Base-by-base conservation (phyloP, 1,140 invertebrate species). In the Monochamus saltuarius region DNA sequence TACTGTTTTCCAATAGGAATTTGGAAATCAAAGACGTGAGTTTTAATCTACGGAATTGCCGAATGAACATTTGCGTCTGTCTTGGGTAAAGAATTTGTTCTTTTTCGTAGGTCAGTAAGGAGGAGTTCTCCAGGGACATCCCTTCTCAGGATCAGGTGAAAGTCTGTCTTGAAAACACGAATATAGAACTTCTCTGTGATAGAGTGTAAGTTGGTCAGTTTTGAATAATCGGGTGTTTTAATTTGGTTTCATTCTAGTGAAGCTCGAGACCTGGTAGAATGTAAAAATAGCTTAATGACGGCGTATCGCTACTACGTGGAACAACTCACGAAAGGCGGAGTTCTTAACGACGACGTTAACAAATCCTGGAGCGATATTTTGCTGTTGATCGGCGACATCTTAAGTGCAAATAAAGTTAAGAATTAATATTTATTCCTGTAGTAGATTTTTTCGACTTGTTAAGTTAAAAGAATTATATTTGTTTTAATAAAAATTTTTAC, bases 1-100 rank as follows among this genome's bases (percentile, higher is more conserved):
- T 77, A 35, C 66, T 77, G 39, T 77, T 77, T 64, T 69, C 63
- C 49, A 72, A 71, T 61, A 64, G 65, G 6, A 39, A 67, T 17
- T 43, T 75, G 9, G 17, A 59, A 10, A 51, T 74, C 36, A 51
- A 68, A 62, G 14, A 68, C 37, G 70, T 75, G 64, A 55, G 57
- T 45, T 17, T 16, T 50, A 8, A 19, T 45, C 17, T 10, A 40
- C n/a, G 8, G 1, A 13, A 16, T 11, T 2, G 22, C 7, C 7
- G 8, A 7, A 7, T 9, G 7, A 34, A 19, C 11, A 43, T 53
- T 55, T 9, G 8, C 11, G 17, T 37, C 38, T 14, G 19, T 51
- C 59, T 61, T 55, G 54, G 9, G 42, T 51, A 45, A 52, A 39
- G 37, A 52, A 45, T 59, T 59, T 61, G 35, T 35, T 19, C 35